Base-by-base conservation (phyloP, 2,113 vertebrate genomes). In the Pantherophis guttatus region DNA sequence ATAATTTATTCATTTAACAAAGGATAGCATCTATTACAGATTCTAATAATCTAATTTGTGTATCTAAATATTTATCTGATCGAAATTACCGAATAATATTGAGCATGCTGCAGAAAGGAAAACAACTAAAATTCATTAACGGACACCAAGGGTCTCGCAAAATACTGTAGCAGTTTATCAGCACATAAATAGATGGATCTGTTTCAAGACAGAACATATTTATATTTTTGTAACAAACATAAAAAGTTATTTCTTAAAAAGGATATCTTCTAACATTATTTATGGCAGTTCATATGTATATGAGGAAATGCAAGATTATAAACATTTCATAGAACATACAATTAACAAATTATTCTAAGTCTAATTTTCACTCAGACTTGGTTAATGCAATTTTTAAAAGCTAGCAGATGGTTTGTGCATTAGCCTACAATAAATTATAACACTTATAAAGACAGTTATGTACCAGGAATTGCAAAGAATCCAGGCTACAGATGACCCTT, bases 401-500 rank as follows among this genome's bases (percentile, higher is more conserved):
- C 50, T 95, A 97, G 92, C 97, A 98, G 97, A 97, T 98, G 96
- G 96, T 95, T 97, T 93, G 75, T 55, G 94, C 2, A 48, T 91
- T 90, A 95, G 95, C 92, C 92, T 75, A 94, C 91, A 94, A 97
- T 97, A 97, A 97, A 97, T 97, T 95, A 97, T 92, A 96, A 95
- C 94, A 93, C 88, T 95, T 96, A 96, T 96, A 97, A 97, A 97
- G 95, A 96, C 57, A 97, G 95, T 94, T 96, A 95, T 95, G 95
- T 96, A 97, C 95, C 48, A 70, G 96, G 93, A 97, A 94, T 92
- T 93, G 95, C 95, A 96, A 92, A 95, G 95, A 94, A 96, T 96
- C 93, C 93, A 88, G 92, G 90, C 95, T 96, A 89, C 97, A 98
- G 97, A 98, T 96, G 97, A 97, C 96, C 96, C 96, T 97, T 98